phyloP scores from a whole-genome alignment of 2,113 vertebrate species.

The Trinectes maculatus region DNA sequence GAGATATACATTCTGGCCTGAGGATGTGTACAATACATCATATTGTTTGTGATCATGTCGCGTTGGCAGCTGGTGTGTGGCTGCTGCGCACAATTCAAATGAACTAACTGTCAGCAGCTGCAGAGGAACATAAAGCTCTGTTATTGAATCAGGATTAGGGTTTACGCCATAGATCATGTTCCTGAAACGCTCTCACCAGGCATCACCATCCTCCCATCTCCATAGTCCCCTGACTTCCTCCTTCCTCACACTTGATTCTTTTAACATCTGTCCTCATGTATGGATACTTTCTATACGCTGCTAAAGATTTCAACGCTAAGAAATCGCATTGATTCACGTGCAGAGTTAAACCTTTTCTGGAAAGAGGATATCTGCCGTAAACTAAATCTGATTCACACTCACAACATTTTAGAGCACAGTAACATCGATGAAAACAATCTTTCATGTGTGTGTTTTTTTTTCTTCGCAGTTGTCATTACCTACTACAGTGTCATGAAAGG shows the following conservation, averaged over 20 bases:
- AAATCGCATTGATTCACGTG: conserved; percentile 3
- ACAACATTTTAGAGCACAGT: conserved; percentile 10
- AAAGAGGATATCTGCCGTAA: conserved; percentile 17
- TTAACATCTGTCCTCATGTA: conserved; percentile 50
- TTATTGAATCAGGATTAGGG: conserved; percentile 15
- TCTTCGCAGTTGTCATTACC: conserved; percentile 39
- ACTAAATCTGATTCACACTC: conserved; percentile 19
- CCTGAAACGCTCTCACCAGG: conserved; percentile 44
- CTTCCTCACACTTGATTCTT: conserved; percentile 37
- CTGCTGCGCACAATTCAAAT: conserved; percentile 9
- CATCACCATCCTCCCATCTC: conserved; percentile 51
- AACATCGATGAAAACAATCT: conserved; percentile 19
- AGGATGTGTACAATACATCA: background rate
- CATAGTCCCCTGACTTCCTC: conserved; percentile 58
- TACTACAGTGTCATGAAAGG: conserved; percentile 33
- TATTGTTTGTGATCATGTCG: background rate
- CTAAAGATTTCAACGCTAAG: conserved; percentile 12
- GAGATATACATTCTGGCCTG: background rate
- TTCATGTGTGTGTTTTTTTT: conserved; percentile 36
- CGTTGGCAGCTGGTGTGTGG: conserved; percentile 3
- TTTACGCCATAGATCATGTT: conserved; percentile 45
- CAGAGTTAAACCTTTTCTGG: conserved; percentile 24
- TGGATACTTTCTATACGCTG: conserved; percentile 11
- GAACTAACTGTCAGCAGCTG: conserved; percentile 1
- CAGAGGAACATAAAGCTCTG: conserved; percentile 30